Percentiles rank a stretch among this genome's conserved stretches.
Evolutionary conservation across 2,113 vertebrate species (phyloP).

Genomic region (Melanostigma gelatinosum): DNA sequence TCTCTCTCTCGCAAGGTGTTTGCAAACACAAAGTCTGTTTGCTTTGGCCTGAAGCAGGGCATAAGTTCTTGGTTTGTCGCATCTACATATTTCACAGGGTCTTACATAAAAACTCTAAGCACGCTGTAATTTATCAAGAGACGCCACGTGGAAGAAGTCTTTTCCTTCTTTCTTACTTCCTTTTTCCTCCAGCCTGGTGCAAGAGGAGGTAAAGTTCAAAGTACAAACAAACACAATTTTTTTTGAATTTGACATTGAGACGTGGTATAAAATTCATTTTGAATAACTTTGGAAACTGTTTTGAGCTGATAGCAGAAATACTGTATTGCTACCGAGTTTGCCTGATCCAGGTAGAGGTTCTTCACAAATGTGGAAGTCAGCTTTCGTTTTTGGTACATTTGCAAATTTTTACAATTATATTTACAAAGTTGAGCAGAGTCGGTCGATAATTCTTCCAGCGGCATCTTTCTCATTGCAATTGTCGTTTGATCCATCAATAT

Average conservation of each 20-base stretch:
- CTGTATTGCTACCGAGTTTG: constrained; percentile 9
- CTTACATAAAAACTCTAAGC: constrained; percentile 46
- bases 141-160: constrained; percentile 53
- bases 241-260: constrained; percentile 25
- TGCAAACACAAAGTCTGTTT: constrained; percentile 67
- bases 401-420: not conserved
- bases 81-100: constrained; percentile 66
- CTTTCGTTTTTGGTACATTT: not conserved
- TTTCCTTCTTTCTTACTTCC: not conserved
- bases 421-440: not conserved
- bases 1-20: constrained; percentile 62
- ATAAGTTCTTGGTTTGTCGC: constrained; percentile 35
- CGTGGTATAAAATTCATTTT: constrained; percentile 18
- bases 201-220: constrained; percentile 40
- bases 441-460: not conserved
- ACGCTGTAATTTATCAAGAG: constrained; percentile 71
- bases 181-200: constrained; percentile 4
- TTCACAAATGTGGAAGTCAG: not conserved
- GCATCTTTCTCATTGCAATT: no score
- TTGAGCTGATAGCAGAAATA: constrained; percentile 24
- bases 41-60: constrained; percentile 62
- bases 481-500: not conserved
- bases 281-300: constrained; percentile 43
- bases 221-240: constrained; percentile 44
- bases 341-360: constrained; percentile 9